phyloP scores from a whole-genome alignment of 2,888 invertebrate species.

The Dryococelus australis region DNA sequence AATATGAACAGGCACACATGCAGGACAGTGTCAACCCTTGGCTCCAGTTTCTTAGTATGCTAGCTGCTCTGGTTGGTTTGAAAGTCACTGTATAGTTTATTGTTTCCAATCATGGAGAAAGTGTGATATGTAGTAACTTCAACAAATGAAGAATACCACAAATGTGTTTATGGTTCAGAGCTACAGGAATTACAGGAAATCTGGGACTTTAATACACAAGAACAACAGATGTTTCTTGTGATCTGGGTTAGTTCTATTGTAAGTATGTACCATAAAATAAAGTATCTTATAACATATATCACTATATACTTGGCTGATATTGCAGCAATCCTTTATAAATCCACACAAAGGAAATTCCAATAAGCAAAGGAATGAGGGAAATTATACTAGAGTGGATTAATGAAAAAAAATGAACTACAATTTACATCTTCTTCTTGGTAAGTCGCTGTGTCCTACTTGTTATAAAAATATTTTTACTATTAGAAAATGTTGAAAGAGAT shows the following conservation, averaged over 20 bases:
- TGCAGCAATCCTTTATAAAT: background rate
- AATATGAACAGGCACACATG: too few relatives aligned
- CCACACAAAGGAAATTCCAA: background rate
- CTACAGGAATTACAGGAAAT: too few relatives aligned
- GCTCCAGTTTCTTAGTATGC: too few relatives aligned
- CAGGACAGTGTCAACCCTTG: too few relatives aligned
- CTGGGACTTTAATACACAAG: too few relatives aligned
- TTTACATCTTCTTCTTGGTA: background rate
- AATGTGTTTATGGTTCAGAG: too few relatives aligned
- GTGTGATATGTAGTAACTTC: too few relatives aligned
- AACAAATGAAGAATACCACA: too few relatives aligned
- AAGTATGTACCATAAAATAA: background rate
- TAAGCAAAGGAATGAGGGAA: background rate
- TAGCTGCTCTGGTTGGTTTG: too few relatives aligned
- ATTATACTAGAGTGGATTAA: background rate
- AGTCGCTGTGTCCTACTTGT: background rate
- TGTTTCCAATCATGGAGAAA: too few relatives aligned
- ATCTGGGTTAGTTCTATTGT: background rate
- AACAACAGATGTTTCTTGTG: background rate
- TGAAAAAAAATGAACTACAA: background rate
- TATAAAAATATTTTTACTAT: conserved; percentile 7
- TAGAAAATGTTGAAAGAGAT: background rate
- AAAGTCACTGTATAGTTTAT: too few relatives aligned
- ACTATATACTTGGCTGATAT: background rate
- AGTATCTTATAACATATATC: background rate